These are phyloP conservation scores for Tryphoninae sp. DNA, from an alignment of 2,888 invertebrate genomes.

Conservation along the genomic window DNA sequence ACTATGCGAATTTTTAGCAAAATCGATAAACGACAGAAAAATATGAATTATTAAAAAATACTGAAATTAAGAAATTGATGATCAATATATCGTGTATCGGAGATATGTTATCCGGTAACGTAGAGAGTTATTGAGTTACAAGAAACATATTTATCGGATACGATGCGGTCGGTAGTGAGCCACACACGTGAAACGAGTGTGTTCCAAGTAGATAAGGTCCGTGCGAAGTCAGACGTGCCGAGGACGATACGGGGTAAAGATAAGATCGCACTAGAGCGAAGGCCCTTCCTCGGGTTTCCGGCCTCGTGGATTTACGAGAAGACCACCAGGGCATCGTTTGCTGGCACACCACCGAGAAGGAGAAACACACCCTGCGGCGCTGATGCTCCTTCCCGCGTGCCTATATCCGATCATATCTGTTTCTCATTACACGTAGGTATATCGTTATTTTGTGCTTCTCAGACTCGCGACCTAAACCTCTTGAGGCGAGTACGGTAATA, in stretches of 20 bases:
- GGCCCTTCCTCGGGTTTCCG: constrained; percentile 55
- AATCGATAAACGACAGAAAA: no score
- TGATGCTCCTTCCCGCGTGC: constrained; percentile 50
- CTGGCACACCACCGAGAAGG: neutral
- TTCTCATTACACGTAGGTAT: constrained; percentile 72
- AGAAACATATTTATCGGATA: neutral
- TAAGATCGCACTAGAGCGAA: constrained; percentile 50
- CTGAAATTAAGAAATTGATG: no score
- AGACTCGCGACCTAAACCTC: constrained; percentile 2
- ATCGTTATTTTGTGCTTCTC: constrained; percentile 68
- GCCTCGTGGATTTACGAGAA: constrained; percentile 60
- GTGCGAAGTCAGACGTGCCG: constrained; percentile 62
- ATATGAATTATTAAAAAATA: no score
- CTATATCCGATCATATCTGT: constrained; percentile 69
- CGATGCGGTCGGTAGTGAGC: constrained; percentile 27
- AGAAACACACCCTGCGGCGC: constrained; percentile 32
- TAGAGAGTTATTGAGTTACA: neutral
- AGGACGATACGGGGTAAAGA: constrained; percentile 55
- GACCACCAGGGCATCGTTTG: constrained; percentile 28
- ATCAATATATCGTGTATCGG: neutral
- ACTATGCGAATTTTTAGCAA: no score
- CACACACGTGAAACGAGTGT: constrained; percentile 52
- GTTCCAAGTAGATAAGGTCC: constrained; percentile 61
- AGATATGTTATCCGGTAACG: neutral
- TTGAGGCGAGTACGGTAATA: neutral